Conservation (phyloP, 2,888 invertebrate species). For the Leptopilina drosophilae region DNA sequence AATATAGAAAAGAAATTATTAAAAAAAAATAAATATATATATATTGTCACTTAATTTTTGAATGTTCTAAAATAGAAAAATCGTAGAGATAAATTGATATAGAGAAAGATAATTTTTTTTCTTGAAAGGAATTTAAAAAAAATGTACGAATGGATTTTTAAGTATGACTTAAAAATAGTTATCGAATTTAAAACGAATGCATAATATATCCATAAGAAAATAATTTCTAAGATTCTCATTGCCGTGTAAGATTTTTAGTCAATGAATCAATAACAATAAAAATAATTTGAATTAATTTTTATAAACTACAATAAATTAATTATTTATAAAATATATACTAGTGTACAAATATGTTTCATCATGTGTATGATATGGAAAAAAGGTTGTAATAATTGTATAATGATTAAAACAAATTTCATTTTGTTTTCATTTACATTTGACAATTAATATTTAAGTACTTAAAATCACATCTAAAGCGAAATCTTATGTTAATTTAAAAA, state of each 20-base stretch:
- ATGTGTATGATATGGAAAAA: neutral
- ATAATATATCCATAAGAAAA: neutral
- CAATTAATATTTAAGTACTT: too few relatives aligned
- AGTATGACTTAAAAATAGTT: neutral
- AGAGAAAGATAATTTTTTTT: neutral
- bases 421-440: neutral
- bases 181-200: neutral
- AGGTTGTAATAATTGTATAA: neutral
- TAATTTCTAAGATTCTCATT: slow-evolving; percentile 18
- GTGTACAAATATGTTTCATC: slow-evolving; percentile 11
- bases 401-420: slow-evolving; percentile 3
- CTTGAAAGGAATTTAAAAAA: neutral
- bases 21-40: too few relatives aligned
- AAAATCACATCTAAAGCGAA: too few relatives aligned
- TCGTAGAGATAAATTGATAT: neutral
- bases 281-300: slow-evolving; percentile 13
- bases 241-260: slow-evolving; percentile 37
- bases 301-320: slow-evolving; percentile 7
- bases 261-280: slow-evolving; percentile 16
- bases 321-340: slow-evolving; percentile 17
- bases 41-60: slow-evolving; percentile 1
- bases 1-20: slow-evolving; percentile 22
- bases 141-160: neutral
- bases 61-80: neutral
- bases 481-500: too few relatives aligned